A percentile compares a stretch with the other conserved stretches of the same genome.
Conservation (phyloP, 2,113 vertebrate genomes). For the Atrichornis clamosus region DNA sequence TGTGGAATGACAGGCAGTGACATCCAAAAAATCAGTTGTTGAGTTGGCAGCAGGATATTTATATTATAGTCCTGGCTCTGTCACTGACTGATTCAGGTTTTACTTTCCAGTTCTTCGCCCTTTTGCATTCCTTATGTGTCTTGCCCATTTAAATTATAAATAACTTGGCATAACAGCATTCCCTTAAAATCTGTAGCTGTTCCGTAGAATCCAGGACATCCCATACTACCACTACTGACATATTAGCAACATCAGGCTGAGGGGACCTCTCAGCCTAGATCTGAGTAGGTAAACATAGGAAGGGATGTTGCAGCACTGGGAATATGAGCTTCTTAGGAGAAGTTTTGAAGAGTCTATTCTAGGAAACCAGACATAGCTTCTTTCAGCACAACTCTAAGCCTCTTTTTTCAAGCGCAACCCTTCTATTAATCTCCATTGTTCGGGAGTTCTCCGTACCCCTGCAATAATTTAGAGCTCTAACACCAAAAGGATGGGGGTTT, state of each 20-base stretch:
- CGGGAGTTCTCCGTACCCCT: not conserved
- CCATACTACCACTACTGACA: fast-evolving
- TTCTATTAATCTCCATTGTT: not conserved
- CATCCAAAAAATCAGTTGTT: not conserved
- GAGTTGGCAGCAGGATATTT: not conserved
- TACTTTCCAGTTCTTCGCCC: not conserved
- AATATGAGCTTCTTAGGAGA: not conserved
- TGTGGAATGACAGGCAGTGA: not conserved
- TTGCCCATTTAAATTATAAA: not conserved
- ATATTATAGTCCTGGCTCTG: not conserved
- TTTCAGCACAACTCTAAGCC: not conserved
- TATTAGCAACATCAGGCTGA: not conserved
- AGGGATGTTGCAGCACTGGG: not conserved
- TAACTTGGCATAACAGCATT: not conserved
- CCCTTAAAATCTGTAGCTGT: not conserved
- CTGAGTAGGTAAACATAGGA: not conserved
- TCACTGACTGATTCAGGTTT: not conserved
- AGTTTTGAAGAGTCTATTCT: not conserved
- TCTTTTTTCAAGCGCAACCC: not conserved
- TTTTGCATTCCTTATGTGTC: not conserved
- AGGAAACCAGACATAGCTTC: not conserved
- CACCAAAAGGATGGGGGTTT: not conserved
- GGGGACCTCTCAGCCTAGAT: not conserved
- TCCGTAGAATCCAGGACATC: not conserved
- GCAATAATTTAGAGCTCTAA: not conserved